These are phyloP conservation scores for Sebastes jordani DNA, from an alignment of 2,797 vertebrate genomes.

Conservation along the genomic window DNA sequence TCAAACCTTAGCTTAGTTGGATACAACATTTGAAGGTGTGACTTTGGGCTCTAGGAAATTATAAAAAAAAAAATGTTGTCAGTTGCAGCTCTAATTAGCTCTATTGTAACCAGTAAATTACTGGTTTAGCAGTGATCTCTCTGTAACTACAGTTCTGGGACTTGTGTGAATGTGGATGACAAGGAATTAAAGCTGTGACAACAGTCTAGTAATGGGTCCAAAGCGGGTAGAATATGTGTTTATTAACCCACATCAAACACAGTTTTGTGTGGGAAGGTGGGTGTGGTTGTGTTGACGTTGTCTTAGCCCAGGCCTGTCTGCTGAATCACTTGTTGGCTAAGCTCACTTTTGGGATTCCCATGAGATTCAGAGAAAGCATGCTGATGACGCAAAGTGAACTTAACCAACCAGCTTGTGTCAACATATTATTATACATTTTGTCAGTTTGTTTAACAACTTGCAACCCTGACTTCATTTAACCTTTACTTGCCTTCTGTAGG, in stretches of 20 bases:
- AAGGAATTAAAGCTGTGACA: background rate
- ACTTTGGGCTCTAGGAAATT: background rate
- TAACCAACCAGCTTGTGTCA: background rate
- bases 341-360: background rate
- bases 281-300: constrained; percentile 1
- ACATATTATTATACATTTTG: background rate
- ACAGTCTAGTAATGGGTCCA: background rate
- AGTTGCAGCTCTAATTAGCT: background rate
- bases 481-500: too few species aligned
- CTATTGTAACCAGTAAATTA: background rate
- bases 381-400: background rate
- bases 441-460: background rate
- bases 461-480: background rate
- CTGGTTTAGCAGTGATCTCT: background rate
- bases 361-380: background rate
- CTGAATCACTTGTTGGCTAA: constrained; percentile 8
- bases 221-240: background rate
- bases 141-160: background rate
- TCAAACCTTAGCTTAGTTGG: background rate
- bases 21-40: background rate
- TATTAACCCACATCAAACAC: constrained; percentile 7
- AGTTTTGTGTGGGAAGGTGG: background rate
- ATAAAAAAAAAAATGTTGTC: too few species aligned
- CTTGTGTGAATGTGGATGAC: background rate
- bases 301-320: background rate